Percentiles rank a stretch among this genome's conserved stretches.
Conservation (phyloP, 2,113 vertebrate species). For the Grammomys dolichurus region DNA sequence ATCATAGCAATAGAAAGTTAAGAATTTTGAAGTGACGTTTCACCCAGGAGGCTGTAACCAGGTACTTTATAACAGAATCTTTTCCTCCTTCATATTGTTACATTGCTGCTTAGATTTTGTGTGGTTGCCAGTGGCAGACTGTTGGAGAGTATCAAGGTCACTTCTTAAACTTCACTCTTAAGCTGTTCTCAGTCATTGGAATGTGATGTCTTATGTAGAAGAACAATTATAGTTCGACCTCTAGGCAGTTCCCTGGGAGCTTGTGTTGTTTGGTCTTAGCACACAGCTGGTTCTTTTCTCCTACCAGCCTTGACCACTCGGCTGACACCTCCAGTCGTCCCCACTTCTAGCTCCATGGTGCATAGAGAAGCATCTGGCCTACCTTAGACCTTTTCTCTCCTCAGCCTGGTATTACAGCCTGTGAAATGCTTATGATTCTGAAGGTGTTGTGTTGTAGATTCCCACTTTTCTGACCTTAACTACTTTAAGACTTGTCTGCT, state of each 20-base stretch:
- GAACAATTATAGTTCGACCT: neutral
- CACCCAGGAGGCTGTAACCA: neutral
- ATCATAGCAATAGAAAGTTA: neutral
- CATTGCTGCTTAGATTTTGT: neutral
- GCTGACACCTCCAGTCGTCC: neutral
- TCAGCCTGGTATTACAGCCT: neutral
- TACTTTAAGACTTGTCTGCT: neutral
- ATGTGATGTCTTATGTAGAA: neutral
- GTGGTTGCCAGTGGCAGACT: neutral
- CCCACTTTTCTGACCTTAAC: neutral
- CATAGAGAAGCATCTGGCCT: neutral
- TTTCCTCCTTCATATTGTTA: neutral
- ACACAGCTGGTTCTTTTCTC: neutral
- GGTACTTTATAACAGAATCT: neutral
- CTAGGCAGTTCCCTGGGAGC: neutral
- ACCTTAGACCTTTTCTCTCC: too few species aligned
- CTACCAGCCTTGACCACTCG: neutral
- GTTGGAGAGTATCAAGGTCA: neutral
- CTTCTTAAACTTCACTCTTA: neutral
- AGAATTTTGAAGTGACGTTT: neutral
- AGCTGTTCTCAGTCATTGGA: neutral
- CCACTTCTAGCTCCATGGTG: neutral
- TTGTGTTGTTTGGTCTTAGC: neutral
- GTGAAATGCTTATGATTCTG: neutral
- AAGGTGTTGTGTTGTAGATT: neutral